These are phyloP conservation scores for Molossus alvarezi DNA, from an alignment of 2,797 vertebrate species.

Conservation along the genomic window DNA sequence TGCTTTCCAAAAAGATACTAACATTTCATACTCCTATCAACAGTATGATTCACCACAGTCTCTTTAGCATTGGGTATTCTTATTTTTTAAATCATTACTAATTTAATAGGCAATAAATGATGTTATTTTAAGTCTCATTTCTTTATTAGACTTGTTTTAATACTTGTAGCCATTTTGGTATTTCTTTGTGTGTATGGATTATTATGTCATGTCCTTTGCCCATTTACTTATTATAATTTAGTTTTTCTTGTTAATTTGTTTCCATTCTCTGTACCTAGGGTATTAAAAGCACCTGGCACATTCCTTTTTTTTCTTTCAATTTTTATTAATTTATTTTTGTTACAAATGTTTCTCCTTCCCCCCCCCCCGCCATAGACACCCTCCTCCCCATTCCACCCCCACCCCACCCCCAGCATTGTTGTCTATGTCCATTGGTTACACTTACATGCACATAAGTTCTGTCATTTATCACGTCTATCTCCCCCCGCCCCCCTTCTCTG, in stretches of 20 bases:
- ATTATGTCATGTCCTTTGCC: constrained; percentile 50
- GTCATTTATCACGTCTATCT: no score
- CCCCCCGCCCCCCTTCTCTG: no score
- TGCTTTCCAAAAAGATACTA: constrained; percentile 51
- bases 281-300: constrained; percentile 36
- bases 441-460: no score
- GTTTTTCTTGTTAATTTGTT: constrained; percentile 51
- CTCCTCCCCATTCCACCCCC: no score
- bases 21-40: background rate
- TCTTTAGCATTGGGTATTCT: constrained; percentile 14
- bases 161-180: constrained; percentile 27
- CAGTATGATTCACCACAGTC: background rate
- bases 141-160: constrained; percentile 66
- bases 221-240: constrained; percentile 53
- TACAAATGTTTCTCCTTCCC: no score
- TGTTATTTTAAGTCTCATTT: constrained; percentile 42
- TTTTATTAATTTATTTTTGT: no score
- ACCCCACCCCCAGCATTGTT: no score
- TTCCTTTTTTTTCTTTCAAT: background rate
- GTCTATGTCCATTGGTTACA: no score
- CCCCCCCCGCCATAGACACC: no score
- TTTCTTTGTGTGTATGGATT: constrained; percentile 43
- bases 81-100: constrained; percentile 62
- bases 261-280: background rate
- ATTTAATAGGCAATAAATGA: constrained; percentile 53